Evolutionary conservation across 2,888 invertebrate species (phyloP).

Genomic region (Hesperia comma): DNA sequence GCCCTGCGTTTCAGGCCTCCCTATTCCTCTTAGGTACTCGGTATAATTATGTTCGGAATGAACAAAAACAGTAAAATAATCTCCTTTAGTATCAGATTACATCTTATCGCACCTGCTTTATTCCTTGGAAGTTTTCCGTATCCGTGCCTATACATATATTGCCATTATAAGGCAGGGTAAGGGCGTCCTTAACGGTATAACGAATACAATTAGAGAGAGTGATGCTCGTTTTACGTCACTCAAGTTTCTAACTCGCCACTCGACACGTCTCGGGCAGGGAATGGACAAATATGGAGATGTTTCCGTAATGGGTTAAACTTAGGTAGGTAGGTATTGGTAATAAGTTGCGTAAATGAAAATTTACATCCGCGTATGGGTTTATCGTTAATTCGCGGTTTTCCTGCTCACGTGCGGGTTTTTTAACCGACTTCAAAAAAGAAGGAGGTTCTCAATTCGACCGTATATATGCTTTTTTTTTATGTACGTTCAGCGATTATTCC

Average conservation of each 20-base stretch:
- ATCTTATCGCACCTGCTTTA: neutral
- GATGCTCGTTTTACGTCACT: constrained; percentile 11
- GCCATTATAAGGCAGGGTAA: constrained; percentile 1
- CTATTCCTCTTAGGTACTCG: too few relatives aligned
- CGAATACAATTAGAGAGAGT: constrained; percentile 26
- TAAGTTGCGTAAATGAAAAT: neutral
- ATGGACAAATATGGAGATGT: constrained; percentile 23
- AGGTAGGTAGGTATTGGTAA: neutral
- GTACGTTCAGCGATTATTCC: too few relatives aligned
- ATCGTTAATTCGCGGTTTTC: neutral
- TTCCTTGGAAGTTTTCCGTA: constrained; percentile 7
- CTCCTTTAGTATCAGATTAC: neutral
- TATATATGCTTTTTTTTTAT: too few relatives aligned
- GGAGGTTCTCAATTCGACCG: too few relatives aligned
- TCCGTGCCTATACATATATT: constrained; percentile 1
- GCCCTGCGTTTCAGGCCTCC: too few relatives aligned
- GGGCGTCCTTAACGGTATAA: constrained; percentile 18
- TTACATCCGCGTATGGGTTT: neutral
- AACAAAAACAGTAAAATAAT: too few relatives aligned
- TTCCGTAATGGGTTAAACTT: constrained; percentile 11
- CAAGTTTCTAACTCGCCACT: constrained; percentile 25
- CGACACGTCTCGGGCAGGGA: constrained; percentile 23
- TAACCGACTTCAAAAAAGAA: too few relatives aligned
- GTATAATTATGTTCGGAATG: too few relatives aligned
- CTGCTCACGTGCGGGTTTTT: too few relatives aligned